Evolutionary conservation across 2,888 invertebrate genomes (phyloP), one percentile per base, ranked within the genome.

Genomic region (Hydrotaea diabolus): DNA sequence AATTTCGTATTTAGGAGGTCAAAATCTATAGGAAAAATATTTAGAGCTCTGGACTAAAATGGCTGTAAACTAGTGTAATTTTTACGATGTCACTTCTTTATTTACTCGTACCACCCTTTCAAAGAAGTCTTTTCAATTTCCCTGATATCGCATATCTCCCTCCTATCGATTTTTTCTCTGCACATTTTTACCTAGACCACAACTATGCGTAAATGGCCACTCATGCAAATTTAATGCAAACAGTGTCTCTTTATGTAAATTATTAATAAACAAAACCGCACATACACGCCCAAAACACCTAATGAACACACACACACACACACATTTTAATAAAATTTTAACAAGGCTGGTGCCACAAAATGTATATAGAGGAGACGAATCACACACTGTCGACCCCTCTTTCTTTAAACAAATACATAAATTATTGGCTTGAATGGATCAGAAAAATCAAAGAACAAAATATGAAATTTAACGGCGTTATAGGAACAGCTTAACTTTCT

Each of bases 241-340:
- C 11, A 59, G 23, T 26, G 26, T 13, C 26, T 23, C 26, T 11
- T 26, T 59, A 59, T 59, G 59, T 7, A 59, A 59, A 59, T 72
- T 55, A 72, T 78, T 75, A 59, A 74, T 74, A 19, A 57, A 69
- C 81, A 57, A 43, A 69, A 43, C 66, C 49, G 31, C n/a, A 21
- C n/a, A 39, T 43, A 8, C 9, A 49, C 39, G 31, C 31, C 17
- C 21, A 62, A n/a, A 15, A 55, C 31, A 11, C 55, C 57, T 57
- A 57, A 83, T 53, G 53, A 46, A 69, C 2, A 57, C 17, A 59
- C n/a, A 17, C 55, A 59, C 66, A 66, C 5, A 57, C 17, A 59
- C n/a, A 15, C 43, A 19, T 2, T 23, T 11, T 13, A 39, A 39
- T 13, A 39, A 9, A 39, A 39, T 8, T 36, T 31, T 53, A 39